A percentile compares a stretch with the other conserved stretches of the same genome.
These are phyloP conservation scores for Apis cerana DNA, from an alignment of 1,140 invertebrate genomes.

Conservation along the genomic window DNA sequence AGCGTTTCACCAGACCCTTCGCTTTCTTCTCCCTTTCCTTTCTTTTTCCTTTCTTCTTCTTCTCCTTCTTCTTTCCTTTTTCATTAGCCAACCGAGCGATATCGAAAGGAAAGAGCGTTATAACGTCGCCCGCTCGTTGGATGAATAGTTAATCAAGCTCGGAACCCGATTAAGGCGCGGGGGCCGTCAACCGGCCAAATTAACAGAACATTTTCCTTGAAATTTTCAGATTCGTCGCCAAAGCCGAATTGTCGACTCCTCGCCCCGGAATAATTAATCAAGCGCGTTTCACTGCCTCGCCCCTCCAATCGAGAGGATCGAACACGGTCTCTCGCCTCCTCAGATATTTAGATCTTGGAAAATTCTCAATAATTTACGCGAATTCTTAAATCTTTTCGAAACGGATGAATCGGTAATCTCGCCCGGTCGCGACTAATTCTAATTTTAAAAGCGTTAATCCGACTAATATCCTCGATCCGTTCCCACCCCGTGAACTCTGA, in stretches of 20 bases:
- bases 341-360: neutral
- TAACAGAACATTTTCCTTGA: constrained; percentile 44
- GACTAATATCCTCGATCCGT: no score
- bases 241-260: neutral
- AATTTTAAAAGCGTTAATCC: no score
- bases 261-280: constrained; percentile 51
- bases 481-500: no score
- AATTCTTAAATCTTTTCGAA: neutral
- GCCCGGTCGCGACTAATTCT: no score
- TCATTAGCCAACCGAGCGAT: constrained; percentile 21
- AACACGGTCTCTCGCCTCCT: neutral
- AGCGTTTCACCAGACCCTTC: no score
- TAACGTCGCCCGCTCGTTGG: constrained; percentile 1
- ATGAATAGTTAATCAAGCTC: constrained; percentile 63
- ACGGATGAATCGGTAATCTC: no score
- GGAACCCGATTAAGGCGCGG: constrained; percentile 10
- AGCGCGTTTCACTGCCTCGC: constrained; percentile 4
- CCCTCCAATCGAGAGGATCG: neutral
- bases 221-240: constrained; percentile 30
- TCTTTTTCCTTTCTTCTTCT: no score
- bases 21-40: neutral
- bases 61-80: neutral
- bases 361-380: neutral
- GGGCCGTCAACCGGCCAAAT: constrained; percentile 18
- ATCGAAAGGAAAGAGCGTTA: constrained; percentile 34